Evolutionary conservation across 1,140 invertebrate species (phyloP).

Genomic region (Drosophila rhopaloa): DNA sequence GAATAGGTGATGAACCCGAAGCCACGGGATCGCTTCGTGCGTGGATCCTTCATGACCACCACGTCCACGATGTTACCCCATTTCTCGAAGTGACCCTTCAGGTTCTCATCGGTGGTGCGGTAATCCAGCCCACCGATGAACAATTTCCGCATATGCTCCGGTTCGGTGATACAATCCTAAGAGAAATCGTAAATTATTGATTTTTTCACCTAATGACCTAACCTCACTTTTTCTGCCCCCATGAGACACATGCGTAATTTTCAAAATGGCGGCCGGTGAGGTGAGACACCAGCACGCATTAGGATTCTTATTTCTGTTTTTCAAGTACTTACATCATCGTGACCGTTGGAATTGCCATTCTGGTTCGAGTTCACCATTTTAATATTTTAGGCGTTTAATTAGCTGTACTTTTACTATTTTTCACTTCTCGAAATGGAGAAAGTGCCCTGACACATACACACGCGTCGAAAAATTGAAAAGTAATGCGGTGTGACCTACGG

Average conservation of each 20-base stretch:
- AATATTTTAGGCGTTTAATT: too few relatives aligned
- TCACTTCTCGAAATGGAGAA: not conserved
- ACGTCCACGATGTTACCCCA: slow-evolving; percentile 99
- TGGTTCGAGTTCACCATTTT: slow-evolving; percentile 40
- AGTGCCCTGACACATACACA: not conserved
- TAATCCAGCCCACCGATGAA: slow-evolving; percentile 99
- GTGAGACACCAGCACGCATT: slow-evolving; percentile 27
- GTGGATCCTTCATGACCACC: slow-evolving; percentile 99
- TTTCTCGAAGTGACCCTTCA: slow-evolving; percentile 98
- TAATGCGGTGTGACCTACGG: not conserved
- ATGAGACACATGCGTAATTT: slow-evolving; percentile 66
- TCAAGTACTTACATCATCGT: slow-evolving; percentile 78
- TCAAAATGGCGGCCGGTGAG: slow-evolving; percentile 77
- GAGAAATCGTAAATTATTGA: slow-evolving; percentile 51
- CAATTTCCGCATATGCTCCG: slow-evolving; percentile 97
- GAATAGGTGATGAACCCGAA: slow-evolving; percentile 99
- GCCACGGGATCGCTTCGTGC: slow-evolving; percentile 95
- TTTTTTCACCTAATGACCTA: slow-evolving; percentile 52
- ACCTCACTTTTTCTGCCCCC: slow-evolving; percentile 45
- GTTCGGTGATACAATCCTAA: slow-evolving; percentile 87
- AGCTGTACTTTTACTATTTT: not conserved
- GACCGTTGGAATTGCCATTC: slow-evolving; percentile 77
- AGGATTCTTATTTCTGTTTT: not conserved
- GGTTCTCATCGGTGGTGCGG: slow-evolving; percentile 96
- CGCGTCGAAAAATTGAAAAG: not conserved